Evolutionary conservation across 2,888 invertebrate species (phyloP).

Genomic region (Acrocyrtus sp.): DNA sequence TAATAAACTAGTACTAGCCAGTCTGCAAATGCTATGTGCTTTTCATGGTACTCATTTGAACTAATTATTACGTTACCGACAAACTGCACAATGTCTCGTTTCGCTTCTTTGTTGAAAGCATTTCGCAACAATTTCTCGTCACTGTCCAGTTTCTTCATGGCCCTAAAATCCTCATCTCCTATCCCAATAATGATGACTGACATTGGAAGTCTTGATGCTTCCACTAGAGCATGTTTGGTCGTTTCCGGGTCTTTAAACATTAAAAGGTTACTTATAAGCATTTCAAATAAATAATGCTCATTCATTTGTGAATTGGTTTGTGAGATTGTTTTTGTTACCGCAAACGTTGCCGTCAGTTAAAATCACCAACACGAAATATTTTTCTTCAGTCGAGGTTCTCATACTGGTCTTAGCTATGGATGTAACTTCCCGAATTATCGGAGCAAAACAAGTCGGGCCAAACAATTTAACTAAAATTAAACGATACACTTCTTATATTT

Average conservation of each 20-base stretch:
- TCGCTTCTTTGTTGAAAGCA: conserved; percentile 65
- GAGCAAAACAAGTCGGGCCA: conserved; percentile 71
- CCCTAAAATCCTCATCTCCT: conserved; percentile 43
- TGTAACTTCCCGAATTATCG: conserved; percentile 67
- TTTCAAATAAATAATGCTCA: background rate
- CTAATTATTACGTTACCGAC: no score
- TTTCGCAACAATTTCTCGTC: conserved; percentile 41
- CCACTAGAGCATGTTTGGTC: conserved; percentile 64
- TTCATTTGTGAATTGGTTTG: background rate
- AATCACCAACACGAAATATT: conserved; percentile 70
- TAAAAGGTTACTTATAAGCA: background rate
- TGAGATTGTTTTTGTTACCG: conserved; percentile 3
- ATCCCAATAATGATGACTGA: conserved; percentile 70
- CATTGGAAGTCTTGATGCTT: conserved; percentile 68
- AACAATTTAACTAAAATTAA: conserved; percentile 67
- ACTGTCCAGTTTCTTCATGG: conserved; percentile 50
- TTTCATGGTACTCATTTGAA: background rate
- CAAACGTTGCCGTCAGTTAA: conserved; percentile 70
- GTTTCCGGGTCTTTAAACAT: conserved; percentile 66
- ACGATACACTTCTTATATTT: background rate
- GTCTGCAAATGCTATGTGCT: background rate
- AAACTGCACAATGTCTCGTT: conserved; percentile 71
- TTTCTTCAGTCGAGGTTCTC: background rate
- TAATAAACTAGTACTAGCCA: no score
- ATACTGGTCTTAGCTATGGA: conserved; percentile 64